Evolutionary conservation across 2,113 vertebrate genomes (phyloP).

Genomic region (Halichoeres trimaculatus): DNA sequence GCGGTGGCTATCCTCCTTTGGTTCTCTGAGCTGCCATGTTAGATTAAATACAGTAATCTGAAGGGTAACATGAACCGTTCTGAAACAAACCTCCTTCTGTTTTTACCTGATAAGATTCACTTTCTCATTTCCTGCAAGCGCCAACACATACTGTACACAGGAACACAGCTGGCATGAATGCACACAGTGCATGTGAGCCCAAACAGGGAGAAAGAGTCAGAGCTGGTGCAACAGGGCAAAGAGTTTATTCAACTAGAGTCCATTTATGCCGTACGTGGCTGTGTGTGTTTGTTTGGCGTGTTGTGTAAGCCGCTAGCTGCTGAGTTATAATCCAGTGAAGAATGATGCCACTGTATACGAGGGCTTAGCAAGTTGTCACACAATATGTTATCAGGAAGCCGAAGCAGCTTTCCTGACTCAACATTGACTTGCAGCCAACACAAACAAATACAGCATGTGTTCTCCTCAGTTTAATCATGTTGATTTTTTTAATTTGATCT

Average conservation of each 20-base stretch:
- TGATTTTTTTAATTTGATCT: not conserved
- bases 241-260: slow-evolving; percentile 1
- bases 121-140: not conserved
- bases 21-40: slow-evolving; percentile 33
- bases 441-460: slow-evolving; percentile 1
- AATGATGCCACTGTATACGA: slow-evolving; percentile 51
- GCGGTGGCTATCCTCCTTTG: slow-evolving; percentile 22
- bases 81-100: slow-evolving; percentile 40
- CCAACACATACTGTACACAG: slow-evolving; percentile 8
- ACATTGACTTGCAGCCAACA: slow-evolving; percentile 17
- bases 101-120: slow-evolving; percentile 42
- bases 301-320: slow-evolving; percentile 19
- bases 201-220: not conserved
- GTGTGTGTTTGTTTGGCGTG: not conserved
- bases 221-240: not conserved
- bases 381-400: slow-evolving; percentile 33
- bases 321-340: slow-evolving; percentile 48
- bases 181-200: not conserved
- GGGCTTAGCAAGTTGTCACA: slow-evolving; percentile 50
- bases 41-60: slow-evolving; percentile 42
- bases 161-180: not conserved
- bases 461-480: not conserved
- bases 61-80: slow-evolving; percentile 34
- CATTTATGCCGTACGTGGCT: not conserved
- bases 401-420: slow-evolving; percentile 32